Conservation (phyloP, 2,797 vertebrate genomes). For the Antrozous pallidus region DNA sequence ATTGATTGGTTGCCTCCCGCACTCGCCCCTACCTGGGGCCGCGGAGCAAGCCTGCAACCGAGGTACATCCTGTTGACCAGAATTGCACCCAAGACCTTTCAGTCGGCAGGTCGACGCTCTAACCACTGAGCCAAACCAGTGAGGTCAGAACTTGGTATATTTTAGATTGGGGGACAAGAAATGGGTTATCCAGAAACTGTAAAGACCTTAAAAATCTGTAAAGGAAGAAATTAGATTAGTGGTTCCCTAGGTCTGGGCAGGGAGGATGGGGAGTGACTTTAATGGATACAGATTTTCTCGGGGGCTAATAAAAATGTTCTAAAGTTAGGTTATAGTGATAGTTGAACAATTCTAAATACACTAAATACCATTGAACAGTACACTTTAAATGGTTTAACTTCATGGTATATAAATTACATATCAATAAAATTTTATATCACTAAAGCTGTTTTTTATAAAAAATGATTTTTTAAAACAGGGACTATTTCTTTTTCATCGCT, state of each 20-base stretch:
- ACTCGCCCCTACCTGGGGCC: no score
- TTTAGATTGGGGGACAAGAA: background rate
- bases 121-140: no score
- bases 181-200: background rate
- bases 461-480: background rate
- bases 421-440: background rate
- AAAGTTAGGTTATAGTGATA: background rate
- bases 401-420: background rate
- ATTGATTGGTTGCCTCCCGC: no score
- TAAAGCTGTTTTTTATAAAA: background rate
- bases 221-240: background rate
- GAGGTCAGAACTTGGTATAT: background rate
- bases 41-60: no score
- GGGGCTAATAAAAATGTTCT: background rate
- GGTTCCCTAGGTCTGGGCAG: background rate
- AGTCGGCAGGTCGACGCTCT: no score
- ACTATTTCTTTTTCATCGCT: background rate
- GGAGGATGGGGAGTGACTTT: background rate
- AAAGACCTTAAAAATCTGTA: background rate
- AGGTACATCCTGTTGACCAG: no score
- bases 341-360: background rate
- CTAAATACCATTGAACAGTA: background rate
- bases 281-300: background rate
- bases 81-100: no score
- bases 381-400: background rate